Evolutionary conservation across 2,797 vertebrate genomes (phyloP).

Genomic region (Benthosema pterotum): DNA sequence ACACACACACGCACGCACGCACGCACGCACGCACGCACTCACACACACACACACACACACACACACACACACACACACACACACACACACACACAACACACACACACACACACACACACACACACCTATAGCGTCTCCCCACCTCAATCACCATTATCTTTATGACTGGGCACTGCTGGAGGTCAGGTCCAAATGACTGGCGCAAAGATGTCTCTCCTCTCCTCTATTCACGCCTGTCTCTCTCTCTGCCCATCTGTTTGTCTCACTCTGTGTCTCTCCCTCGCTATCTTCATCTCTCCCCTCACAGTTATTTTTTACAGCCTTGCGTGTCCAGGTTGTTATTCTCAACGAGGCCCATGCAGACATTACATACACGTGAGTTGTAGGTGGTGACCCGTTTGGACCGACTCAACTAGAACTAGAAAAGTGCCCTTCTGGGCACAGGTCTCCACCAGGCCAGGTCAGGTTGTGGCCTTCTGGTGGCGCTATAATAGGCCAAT

Average conservation of each 20-base stretch:
- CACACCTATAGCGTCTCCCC: slow-evolving; percentile 11
- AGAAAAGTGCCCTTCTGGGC: too few species aligned
- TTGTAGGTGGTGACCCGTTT: not conserved
- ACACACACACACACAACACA: slow-evolving; percentile 4
- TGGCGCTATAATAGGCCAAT: too few species aligned
- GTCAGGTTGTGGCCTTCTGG: too few species aligned
- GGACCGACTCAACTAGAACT: too few species aligned
- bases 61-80: slow-evolving; percentile 9
- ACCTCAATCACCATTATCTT: slow-evolving; percentile 56
- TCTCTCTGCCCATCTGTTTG: not conserved
- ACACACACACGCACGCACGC: slow-evolving; percentile 6
- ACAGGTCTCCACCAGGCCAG: too few species aligned
- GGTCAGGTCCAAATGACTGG: slow-evolving; percentile 39
- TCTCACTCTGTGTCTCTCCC: slow-evolving; percentile 15
- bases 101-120: not conserved
- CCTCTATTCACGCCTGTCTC: slow-evolving; percentile 1
- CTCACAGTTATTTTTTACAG: not conserved
- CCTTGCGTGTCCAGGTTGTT: not conserved
- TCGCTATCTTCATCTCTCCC: slow-evolving; percentile 19
- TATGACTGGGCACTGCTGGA: slow-evolving; percentile 41
- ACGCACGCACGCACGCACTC: not conserved
- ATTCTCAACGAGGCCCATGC: not conserved
- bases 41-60: slow-evolving; percentile 6
- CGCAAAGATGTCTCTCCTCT: slow-evolving; percentile 31
- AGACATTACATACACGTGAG: slow-evolving; percentile 11